These are phyloP conservation scores for Alligator sinensis DNA, from an alignment of 2,113 vertebrate genomes.

Conservation along the genomic window DNA sequence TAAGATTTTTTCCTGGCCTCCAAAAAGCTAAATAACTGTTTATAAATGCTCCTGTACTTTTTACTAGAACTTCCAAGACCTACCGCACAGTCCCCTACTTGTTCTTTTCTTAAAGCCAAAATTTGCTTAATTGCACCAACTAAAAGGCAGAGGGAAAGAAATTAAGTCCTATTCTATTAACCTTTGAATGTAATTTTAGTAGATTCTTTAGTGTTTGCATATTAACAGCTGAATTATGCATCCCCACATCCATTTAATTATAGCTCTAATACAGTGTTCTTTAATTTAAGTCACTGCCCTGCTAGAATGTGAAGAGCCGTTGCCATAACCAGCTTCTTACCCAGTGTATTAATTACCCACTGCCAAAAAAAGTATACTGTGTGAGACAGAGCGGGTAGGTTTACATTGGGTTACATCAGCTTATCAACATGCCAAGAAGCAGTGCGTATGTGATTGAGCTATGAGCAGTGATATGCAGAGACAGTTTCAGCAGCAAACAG, in stretches of 20 bases:
- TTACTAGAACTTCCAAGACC: constrained; percentile 23
- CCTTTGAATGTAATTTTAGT: constrained; percentile 61
- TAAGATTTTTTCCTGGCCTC: background rate
- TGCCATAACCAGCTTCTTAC: constrained; percentile 31
- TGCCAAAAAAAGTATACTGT: background rate
- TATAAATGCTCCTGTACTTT: constrained; percentile 24
- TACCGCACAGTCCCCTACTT: background rate
- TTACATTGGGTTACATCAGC: background rate
- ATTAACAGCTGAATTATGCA: constrained; percentile 61
- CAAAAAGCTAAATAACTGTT: background rate
- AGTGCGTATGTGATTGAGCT: background rate
- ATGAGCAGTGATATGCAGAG: background rate
- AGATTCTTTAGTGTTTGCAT: constrained; percentile 41
- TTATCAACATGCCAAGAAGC: background rate
- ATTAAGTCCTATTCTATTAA: constrained; percentile 22
- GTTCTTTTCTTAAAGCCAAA: background rate
- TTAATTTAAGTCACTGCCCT: constrained; percentile 51
- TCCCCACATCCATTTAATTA: constrained; percentile 66
- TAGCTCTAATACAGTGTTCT: constrained; percentile 39
- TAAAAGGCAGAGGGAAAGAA: constrained; percentile 40
- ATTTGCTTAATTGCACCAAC: constrained; percentile 57
- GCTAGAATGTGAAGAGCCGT: constrained; percentile 46
- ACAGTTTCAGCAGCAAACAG: no score
- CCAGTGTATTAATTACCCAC: background rate
- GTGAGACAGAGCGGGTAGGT: background rate